These are phyloP conservation scores for Lasioglossum figueresi DNA, from an alignment of 2,888 invertebrate genomes.

Conservation along the genomic window DNA sequence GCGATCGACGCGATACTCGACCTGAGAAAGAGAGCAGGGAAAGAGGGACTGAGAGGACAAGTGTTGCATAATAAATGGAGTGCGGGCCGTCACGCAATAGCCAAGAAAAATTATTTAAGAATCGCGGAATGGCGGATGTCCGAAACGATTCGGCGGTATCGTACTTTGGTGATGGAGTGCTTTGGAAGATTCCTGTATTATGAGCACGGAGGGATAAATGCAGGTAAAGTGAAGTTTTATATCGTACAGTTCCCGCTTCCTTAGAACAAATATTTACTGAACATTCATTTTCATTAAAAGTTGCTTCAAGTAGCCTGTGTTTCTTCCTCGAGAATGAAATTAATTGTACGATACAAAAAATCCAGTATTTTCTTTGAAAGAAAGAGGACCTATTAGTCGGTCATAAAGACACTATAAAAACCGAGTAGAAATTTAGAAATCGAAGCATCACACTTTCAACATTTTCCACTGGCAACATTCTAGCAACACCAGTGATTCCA, in stretches of 20 bases:
- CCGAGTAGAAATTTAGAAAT: background rate
- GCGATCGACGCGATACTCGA: slow-evolving; percentile 41
- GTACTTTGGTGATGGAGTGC: background rate
- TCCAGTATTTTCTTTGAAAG: background rate
- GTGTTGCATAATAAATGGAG: slow-evolving; percentile 36
- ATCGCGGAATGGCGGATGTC: background rate
- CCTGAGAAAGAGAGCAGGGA: background rate
- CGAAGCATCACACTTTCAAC: background rate
- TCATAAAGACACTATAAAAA: background rate
- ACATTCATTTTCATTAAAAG: too few species aligned
- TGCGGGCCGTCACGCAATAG: slow-evolving; percentile 8
- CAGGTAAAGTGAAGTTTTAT: too few species aligned
- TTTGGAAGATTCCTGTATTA: background rate
- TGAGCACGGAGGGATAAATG: background rate
- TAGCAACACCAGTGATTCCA: background rate
- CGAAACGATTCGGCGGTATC: background rate
- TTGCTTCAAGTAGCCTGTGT: too few species aligned
- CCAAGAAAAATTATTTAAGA: slow-evolving; percentile 1
- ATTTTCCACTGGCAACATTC: background rate
- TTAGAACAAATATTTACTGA: too few species aligned
- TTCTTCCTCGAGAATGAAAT: too few species aligned
- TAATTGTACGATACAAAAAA: too few species aligned
- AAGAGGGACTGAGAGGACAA: background rate
- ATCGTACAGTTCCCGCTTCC: too few species aligned
- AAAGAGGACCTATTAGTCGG: background rate